These are phyloP conservation scores for Glyptemys insculpta DNA, from an alignment of 2,797 vertebrate genomes.

Conservation along the genomic window DNA sequence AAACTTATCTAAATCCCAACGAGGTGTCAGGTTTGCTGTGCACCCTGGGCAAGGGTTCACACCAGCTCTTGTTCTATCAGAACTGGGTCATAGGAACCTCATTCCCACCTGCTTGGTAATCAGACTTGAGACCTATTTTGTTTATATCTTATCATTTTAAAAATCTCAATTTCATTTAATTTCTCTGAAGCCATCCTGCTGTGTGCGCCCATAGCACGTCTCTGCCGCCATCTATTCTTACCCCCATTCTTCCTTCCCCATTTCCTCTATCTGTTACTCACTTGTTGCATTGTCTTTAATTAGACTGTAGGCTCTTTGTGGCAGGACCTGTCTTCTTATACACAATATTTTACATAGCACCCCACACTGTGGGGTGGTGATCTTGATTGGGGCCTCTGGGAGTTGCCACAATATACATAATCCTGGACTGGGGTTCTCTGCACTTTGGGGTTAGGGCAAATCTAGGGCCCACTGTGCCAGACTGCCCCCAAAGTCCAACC, in stretches of 20 bases:
- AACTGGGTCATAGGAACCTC: not conserved
- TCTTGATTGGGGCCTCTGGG: not conserved
- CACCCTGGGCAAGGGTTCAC: not conserved
- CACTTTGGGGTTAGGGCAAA: not conserved
- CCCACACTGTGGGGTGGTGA: not conserved
- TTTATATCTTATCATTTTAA: not conserved
- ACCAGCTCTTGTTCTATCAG: not conserved
- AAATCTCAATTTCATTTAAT: not conserved
- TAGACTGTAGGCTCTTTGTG: too few relatives aligned
- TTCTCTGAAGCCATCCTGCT: not conserved
- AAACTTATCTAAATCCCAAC: fast-evolving
- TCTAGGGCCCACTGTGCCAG: not conserved
- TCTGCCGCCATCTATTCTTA: not conserved
- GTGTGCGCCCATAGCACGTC: not conserved
- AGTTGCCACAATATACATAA: not conserved
- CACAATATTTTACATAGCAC: not conserved
- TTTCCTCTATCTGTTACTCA: too few relatives aligned
- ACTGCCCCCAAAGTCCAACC: not conserved
- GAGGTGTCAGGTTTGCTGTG: not conserved
- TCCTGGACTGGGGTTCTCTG: not conserved
- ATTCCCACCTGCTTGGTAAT: not conserved
- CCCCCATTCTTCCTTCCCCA: not conserved
- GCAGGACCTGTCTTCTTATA: not conserved
- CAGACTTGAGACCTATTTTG: not conserved
- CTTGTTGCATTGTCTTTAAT: too few relatives aligned